These are phyloP conservation scores for Clivina fossor DNA, from an alignment of 2,888 invertebrate species.

Conservation along the genomic window DNA sequence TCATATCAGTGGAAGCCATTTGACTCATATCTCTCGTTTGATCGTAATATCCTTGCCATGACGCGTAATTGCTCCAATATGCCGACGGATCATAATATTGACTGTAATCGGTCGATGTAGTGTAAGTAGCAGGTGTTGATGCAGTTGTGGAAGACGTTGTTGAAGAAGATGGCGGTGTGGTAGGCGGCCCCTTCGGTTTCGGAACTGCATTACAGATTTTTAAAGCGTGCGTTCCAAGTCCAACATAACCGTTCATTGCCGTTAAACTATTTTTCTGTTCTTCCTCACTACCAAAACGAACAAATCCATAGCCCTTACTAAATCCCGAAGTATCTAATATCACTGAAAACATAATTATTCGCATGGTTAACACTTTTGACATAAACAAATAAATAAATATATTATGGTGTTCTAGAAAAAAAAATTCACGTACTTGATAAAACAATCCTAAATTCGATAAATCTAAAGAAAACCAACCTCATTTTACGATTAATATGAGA, in stretches of 20 bases:
- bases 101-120: slow-evolving; percentile 62
- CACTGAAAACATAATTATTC: slow-evolving; percentile 59
- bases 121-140: slow-evolving; percentile 45
- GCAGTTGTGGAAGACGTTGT: slow-evolving; percentile 50
- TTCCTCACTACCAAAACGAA: slow-evolving; percentile 90
- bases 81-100: slow-evolving; percentile 82
- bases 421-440: too few species aligned
- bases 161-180: slow-evolving; percentile 50
- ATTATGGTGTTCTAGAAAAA: too few species aligned
- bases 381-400: too few species aligned
- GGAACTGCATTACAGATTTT: slow-evolving; percentile 94
- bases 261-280: slow-evolving; percentile 90
- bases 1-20: slow-evolving; percentile 48
- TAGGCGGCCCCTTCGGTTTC: slow-evolving; percentile 67
- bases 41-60: slow-evolving; percentile 64
- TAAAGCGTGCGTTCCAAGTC: slow-evolving; percentile 83
- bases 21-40: slow-evolving; percentile 50
- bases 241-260: slow-evolving; percentile 91
- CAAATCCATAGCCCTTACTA: slow-evolving; percentile 95
- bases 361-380: too few species aligned
- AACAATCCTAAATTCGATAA: too few species aligned
- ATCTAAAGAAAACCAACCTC: too few species aligned
- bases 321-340: slow-evolving; percentile 87
- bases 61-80: slow-evolving; percentile 85
- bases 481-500: too few species aligned